Base-by-base conservation (phyloP, 2,888 invertebrate species). In the Pilophorus perplexus region DNA sequence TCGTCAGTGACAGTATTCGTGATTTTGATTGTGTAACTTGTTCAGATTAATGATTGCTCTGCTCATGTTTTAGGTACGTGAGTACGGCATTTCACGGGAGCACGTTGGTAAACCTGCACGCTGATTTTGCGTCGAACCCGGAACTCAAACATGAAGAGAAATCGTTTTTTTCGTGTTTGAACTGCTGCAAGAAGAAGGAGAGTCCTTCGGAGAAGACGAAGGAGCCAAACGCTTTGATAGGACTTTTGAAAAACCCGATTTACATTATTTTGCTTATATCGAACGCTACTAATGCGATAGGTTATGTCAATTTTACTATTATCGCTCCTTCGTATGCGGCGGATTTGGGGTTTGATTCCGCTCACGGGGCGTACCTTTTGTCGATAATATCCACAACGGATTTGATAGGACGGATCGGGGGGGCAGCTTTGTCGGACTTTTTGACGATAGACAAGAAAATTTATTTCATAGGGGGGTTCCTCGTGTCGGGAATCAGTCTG, bases 81-180 rank as follows among this genome's bases (percentile, higher is more conserved):
- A 88, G 88, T 50, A 91, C 91, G 0, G 89, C 90, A 0, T 91
- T 89, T 74, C 91, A 91, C 72, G 91, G 91, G 0, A 90, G 90
- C 42, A 90, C 90, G 0, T 73, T 64, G 0, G 74, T 72, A 20
- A 72, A 72, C n/a, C 69, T 73, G 23, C 71, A 73, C 50, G 71
- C 71, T 8, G 73, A 73, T 14, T 72, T 72, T 48, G 71, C 73
- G 8, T 72, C 73, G 25, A 71, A 72, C 23, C 60, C 67, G 3
- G 69, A 70, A 10, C 52, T 72, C 33, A 66, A 62, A 42, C 22
- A 62, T 20, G 54, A 54, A 18, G 65, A 60, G 46, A 46, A 44
- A 28, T 44, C 44, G 3, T 18, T 40, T 14, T 50, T 64, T 27
- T 40, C 50, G 37, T 52, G n/a, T 16, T 62, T 37, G 16, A 54